Percentiles rank a stretch among this genome's conserved stretches.
phyloP scores from a whole-genome alignment of 2,888 invertebrate genomes.

The Drosophila affinis region DNA sequence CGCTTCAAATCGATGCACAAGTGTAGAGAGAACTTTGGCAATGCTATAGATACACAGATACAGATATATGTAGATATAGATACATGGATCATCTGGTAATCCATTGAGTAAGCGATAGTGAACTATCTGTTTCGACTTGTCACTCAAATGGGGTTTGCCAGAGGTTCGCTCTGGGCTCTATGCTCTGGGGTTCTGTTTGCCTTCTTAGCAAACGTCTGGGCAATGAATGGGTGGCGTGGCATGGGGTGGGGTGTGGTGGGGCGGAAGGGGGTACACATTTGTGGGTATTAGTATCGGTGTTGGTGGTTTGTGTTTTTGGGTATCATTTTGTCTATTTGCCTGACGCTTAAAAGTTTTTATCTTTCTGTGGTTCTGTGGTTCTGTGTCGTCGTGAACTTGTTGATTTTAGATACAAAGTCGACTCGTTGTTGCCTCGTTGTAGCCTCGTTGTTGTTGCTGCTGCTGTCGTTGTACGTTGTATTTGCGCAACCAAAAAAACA shows the following conservation, averaged over 20 bases:
- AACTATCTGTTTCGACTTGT: conserved; percentile 52
- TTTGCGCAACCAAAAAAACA: conserved; percentile 42
- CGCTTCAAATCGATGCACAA: too few species aligned
- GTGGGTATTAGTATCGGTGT: conserved; percentile 21
- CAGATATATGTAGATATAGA: too few species aligned
- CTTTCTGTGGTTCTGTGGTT: conserved; percentile 36
- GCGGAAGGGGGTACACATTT: conserved; percentile 5
- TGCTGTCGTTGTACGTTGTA: conserved; percentile 28
- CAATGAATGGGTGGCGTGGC: conserved; percentile 63
- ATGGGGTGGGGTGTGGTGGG: background rate
- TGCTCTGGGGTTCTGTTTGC: conserved; percentile 49
- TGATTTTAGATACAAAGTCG: conserved; percentile 74
- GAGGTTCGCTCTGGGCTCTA: conserved; percentile 22
- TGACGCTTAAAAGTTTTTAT: conserved; percentile 74
- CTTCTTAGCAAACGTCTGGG: conserved; percentile 57
- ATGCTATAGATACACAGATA: too few species aligned
- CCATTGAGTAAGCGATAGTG: background rate
- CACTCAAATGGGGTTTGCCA: conserved; percentile 48
- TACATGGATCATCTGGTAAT: background rate
- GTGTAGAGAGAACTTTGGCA: background rate
- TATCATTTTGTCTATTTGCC: conserved; percentile 49
- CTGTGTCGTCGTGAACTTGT: conserved; percentile 70
- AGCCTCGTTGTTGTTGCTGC: background rate
- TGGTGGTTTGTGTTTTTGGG: conserved; percentile 14
- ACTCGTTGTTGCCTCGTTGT: conserved; percentile 27